Evolutionary conservation across 2,797 vertebrate genomes (phyloP), one percentile per base, ranked within the genome.

Genomic region (Lagorchestes hirsutus): DNA sequence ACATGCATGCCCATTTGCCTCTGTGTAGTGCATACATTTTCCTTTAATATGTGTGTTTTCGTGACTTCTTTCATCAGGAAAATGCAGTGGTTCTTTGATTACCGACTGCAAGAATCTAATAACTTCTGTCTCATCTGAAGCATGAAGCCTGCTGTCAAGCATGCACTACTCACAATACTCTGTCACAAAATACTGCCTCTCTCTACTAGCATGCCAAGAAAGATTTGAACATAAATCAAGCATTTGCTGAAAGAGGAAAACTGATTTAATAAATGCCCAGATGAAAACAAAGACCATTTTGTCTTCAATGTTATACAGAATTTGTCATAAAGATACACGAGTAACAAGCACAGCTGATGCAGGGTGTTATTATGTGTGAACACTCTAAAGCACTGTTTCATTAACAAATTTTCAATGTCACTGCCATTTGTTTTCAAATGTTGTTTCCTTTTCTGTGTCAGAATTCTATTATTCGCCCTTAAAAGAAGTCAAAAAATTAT

Each of bases 191-290:
- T 95, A 96, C 24, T 91, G 57, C 55, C 34, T 96, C 95, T 97
- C 90, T 50, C 40, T 95, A 54, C 3, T 24, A 96, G 54, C 34
- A 96, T 62, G 12, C 54, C 92, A 94, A 57, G 95, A 96, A 95
- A 87, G 57, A 92, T 82, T 93, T 96, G 95, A 96, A 74, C 94
- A 96, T 92, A 97, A 97, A 98, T 97, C 74, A 97, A 96, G 50
- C 22, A 95, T 92, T 92, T 97, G 54, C 54, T 93, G 57, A 96
- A 74, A 95, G 74, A 91, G 52, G 93, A 97, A 96, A 90, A 0
- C 2, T 92, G 24, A 96, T 93, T 94, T 95, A 96, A 93, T 67
- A 4, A 96, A 97, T 87, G 12, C 31, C 97, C 96, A 96, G 92
- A 12, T 95, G 52, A 93, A 96, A 96, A 97, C 58, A 98, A 94